Base-by-base conservation (phyloP, 2,113 vertebrate genomes). In the Nycticryphes semicollaris region DNA sequence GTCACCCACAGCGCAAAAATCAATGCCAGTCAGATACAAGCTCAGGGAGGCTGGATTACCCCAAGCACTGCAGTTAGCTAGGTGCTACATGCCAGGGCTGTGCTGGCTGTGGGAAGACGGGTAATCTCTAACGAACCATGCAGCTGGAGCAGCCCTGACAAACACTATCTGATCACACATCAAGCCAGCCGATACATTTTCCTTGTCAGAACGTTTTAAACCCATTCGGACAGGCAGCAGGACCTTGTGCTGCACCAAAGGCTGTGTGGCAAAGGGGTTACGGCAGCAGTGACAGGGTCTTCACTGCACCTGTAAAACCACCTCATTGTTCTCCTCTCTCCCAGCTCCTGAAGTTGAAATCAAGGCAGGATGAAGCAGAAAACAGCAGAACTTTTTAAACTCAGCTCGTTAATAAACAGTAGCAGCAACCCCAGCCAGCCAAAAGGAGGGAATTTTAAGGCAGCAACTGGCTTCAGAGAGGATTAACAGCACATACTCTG, bases 201-300 rank as follows among this genome's bases (percentile, higher is more conserved):
- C 22, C 48, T 41, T 94, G 93, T 95, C 93, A 92, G 86, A 68
- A 89, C 13, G 83, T 30, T 96, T 95, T 90, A 95, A 94, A 67
- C 43, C 89, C 33, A 4, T 8, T 69, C 20, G 43, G 62, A 68
- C 31, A 59, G 28, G 79, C 85, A 74, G 81, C 2, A 0, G 33
- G 77, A 87, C 27, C 81, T 87, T 2, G 1, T 27, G 64, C 84
- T 35, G 39, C 64, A 90, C 56, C 93, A 45, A 45, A 17, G 48
- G 50, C 63, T 89, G 59, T 66, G 68, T 24, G 31, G 73, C 54
- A 81, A 70, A 39, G 48, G n/a, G 39, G 22, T 37, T 51, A 41
- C 25, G 19, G 43, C 4, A 8, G 66, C 88, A 79, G 17, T 2
- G 1, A 76, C 28, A 27, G 37, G 17, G 53, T 54, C 83, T 51